phyloP scores from a whole-genome alignment of 2,113 vertebrate genomes.

The Lophius piscatorius region DNA sequence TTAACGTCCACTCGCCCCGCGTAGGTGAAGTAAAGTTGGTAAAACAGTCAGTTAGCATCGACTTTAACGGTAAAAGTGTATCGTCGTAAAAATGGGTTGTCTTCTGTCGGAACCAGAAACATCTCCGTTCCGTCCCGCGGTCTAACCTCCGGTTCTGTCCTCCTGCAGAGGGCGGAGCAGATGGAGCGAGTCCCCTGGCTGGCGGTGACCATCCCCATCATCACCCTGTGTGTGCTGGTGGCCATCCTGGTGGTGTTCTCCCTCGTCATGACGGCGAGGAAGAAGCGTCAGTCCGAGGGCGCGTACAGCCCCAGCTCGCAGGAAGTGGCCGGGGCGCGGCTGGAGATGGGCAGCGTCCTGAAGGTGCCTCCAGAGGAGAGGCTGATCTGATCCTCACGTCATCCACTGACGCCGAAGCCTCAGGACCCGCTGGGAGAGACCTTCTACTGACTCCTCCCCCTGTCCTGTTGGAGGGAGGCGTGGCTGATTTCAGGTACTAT shows the following conservation, averaged over 20 bases:
- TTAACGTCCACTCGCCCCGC: too few relatives aligned
- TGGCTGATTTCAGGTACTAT: too few relatives aligned
- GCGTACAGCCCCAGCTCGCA: conserved; percentile 97
- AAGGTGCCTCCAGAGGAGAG: conserved; percentile 97
- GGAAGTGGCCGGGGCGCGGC: conserved; percentile 92
- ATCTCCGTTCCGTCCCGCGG: not conserved
- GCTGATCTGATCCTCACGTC: conserved; percentile 79
- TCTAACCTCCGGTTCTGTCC: not conserved
- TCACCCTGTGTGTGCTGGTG: conserved; percentile 87
- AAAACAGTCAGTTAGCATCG: too few relatives aligned
- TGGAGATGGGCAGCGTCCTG: conserved; percentile 98
- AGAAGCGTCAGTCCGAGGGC: conserved; percentile 95
- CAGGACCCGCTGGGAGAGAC: conserved; percentile 12
- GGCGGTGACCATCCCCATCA: conserved; percentile 89
- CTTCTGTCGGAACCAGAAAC: not conserved
- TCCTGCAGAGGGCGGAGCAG: conserved; percentile 83
- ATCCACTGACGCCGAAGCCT: not conserved
- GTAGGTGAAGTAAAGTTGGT: too few relatives aligned
- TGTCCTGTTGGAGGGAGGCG: too few relatives aligned
- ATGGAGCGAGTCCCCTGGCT: conserved; percentile 85
- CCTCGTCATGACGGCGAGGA: conserved; percentile 90
- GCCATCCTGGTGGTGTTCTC: conserved; percentile 87
- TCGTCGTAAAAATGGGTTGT: too few relatives aligned
- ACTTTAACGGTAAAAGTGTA: too few relatives aligned
- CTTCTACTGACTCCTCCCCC: not conserved